Conservation (phyloP, 2,113 vertebrate genomes). For the Vanacampus margaritifer region DNA sequence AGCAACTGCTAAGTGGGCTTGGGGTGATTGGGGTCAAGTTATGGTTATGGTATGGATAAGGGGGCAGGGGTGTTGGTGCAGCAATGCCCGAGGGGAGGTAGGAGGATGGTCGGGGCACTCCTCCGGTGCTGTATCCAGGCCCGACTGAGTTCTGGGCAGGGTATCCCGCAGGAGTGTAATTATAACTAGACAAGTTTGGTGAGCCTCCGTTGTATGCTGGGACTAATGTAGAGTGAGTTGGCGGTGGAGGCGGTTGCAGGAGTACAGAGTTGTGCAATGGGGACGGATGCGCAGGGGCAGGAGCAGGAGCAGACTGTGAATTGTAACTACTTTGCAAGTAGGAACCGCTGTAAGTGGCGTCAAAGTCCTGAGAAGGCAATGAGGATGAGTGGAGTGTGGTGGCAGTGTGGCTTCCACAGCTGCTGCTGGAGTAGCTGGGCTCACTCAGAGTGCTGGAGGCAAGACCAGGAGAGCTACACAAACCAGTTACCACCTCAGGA, state of each 20-base stretch:
- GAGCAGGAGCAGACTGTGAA: constrained; percentile 83
- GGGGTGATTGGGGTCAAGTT: constrained; percentile 87
- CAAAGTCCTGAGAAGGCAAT: constrained; percentile 93
- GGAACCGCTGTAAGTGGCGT: constrained; percentile 85
- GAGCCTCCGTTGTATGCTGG: constrained; percentile 89
- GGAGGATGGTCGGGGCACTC: constrained; percentile 86
- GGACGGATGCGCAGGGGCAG: constrained; percentile 84
- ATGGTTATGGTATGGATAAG: constrained; percentile 93
- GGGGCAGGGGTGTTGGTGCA: constrained; percentile 88
- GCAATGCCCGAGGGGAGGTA: constrained; percentile 95
- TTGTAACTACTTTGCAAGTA: constrained; percentile 92
- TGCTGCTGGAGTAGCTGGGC: constrained; percentile 91
- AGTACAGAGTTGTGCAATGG: constrained; percentile 91
- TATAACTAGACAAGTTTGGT: constrained; percentile 90
- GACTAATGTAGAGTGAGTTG: constrained; percentile 80
- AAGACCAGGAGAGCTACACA: constrained; percentile 92
- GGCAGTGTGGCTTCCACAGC: constrained; percentile 86
- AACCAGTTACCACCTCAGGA: constrained; percentile 84
- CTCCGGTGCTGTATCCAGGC: constrained; percentile 88
- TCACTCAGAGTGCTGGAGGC: constrained; percentile 88
- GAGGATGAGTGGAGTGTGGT: constrained; percentile 83
- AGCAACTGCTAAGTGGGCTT: constrained; percentile 84
- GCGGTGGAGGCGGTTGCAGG: constrained; percentile 82
- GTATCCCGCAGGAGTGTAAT: constrained; percentile 89
- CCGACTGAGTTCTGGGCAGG: constrained; percentile 87